Base-by-base conservation (phyloP, 2,113 vertebrate genomes). In the Cyphomyrus discorhynchus region DNA sequence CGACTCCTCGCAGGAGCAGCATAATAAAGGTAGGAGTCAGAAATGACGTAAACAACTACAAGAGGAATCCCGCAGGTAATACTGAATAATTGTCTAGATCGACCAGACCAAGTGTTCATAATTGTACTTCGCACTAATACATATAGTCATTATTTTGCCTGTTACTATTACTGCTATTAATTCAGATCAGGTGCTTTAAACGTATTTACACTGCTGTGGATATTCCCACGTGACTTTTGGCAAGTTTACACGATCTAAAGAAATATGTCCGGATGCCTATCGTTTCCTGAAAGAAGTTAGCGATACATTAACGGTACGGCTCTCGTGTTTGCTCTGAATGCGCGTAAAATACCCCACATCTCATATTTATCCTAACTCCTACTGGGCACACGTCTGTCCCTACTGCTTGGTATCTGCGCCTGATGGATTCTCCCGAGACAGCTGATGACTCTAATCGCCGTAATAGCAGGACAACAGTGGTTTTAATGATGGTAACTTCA, bases 1-100 rank as follows among this genome's bases (percentile, higher is more conserved):
- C 96, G 6, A 96, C 97, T 35, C 98, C 98, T 0, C 94, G 98
- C 45, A 95, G 98, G 88, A 99, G 98, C 96, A 99, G 98, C 94
- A 99, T 99, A 93, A 99, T 99, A 53, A 99, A 98, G 97, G 98
- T 98, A 94, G 58, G 87, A 88, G n/a, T 70, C 15, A 47, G 15
- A 66, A 80, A 19, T 80, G 1, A 80, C 35, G 39, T 15, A 80
- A 42, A 19, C 3, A 31, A 31, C 62, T 13, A 70, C 10, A 31
- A 70, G 3, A 70, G 62, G n/a, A 70, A 70, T 70, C 62, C n/a
- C n/a, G 10, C n/a, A 31, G 62, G n/a, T 31, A 70, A 70, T 70
- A 13, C 62, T 3, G 62, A 80, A 2, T 80, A 39, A 7, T 56
- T 39, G 8, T 8, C 15, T 9, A 39, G 17, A 39, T 39, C 31